phyloP scores from a whole-genome alignment of 2,888 invertebrate species.

The Leptura quadrifasciata region DNA sequence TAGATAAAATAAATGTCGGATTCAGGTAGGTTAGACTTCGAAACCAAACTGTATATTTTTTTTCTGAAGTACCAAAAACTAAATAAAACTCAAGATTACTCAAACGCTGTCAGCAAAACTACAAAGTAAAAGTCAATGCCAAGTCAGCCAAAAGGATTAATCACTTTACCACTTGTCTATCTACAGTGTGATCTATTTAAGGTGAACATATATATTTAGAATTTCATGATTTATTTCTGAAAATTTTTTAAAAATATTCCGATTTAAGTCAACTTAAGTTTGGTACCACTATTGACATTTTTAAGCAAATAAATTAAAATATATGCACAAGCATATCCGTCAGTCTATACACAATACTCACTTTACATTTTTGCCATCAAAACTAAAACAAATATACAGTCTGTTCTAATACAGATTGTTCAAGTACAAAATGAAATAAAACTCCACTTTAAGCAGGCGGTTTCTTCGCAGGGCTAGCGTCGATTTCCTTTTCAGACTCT shows the following conservation, averaged over 20 bases:
- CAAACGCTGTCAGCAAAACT: no score
- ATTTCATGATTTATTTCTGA: no score
- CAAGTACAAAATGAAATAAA: slow-evolving; percentile 10
- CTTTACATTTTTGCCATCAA: background rate
- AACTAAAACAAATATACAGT: background rate
- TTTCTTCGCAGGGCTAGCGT: slow-evolving; percentile 78
- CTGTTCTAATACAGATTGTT: slow-evolving; percentile 6
- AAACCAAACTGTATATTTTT: slow-evolving; percentile 6
- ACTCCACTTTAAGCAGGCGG: slow-evolving; percentile 70
- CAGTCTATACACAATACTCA: background rate
- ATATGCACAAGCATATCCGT: background rate
- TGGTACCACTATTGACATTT: no score
- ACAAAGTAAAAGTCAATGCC: no score
- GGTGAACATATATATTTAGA: no score
- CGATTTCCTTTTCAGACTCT: slow-evolving; percentile 73
- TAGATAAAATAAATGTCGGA: slow-evolving; percentile 10
- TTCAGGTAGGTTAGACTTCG: background rate
- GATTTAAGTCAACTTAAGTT: no score
- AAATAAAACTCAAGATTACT: no score
- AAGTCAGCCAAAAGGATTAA: no score
- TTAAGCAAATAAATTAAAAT: background rate
- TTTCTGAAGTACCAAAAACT: background rate
- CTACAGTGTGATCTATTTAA: no score
- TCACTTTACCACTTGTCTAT: no score
- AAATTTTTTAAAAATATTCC: no score